Evolutionary conservation across 2,113 vertebrate species (phyloP).

Genomic region (Donacobius atricapilla): DNA sequence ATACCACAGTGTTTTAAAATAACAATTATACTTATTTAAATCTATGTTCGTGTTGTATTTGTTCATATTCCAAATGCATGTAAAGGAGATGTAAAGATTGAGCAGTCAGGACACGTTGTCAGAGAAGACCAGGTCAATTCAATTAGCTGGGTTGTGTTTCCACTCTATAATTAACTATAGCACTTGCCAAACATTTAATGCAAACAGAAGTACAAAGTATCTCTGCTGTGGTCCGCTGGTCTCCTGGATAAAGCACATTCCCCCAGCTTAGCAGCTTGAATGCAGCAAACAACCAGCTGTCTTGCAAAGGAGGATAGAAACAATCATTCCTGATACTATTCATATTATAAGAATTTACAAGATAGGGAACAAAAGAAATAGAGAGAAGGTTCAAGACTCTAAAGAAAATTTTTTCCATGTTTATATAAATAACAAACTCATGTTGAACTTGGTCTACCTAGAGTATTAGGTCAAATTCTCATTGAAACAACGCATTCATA

Average conservation of each 20-base stretch:
- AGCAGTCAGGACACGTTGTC: neutral
- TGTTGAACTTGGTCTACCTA: neutral
- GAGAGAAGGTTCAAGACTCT: neutral
- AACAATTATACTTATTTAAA: neutral
- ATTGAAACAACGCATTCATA: neutral
- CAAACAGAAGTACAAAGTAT: neutral
- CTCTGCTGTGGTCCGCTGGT: neutral
- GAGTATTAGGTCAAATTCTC: neutral
- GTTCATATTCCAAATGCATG: neutral
- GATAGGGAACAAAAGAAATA: neutral
- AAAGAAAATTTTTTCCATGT: neutral
- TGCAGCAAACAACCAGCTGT: neutral
- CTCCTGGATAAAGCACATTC: neutral
- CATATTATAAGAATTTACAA: neutral
- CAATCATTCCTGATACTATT: neutral
- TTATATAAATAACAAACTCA: neutral
- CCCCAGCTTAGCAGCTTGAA: neutral
- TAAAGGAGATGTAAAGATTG: neutral
- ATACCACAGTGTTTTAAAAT: neutral
- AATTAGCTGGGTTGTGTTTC: neutral
- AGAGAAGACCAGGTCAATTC: slow-evolving; percentile 9
- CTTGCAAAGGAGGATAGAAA: neutral
- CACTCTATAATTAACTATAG: neutral
- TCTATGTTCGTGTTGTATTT: neutral
- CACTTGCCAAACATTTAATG: neutral